Conservation (phyloP, 2,888 invertebrate species). For the Pycnomerus fuliginosus region DNA sequence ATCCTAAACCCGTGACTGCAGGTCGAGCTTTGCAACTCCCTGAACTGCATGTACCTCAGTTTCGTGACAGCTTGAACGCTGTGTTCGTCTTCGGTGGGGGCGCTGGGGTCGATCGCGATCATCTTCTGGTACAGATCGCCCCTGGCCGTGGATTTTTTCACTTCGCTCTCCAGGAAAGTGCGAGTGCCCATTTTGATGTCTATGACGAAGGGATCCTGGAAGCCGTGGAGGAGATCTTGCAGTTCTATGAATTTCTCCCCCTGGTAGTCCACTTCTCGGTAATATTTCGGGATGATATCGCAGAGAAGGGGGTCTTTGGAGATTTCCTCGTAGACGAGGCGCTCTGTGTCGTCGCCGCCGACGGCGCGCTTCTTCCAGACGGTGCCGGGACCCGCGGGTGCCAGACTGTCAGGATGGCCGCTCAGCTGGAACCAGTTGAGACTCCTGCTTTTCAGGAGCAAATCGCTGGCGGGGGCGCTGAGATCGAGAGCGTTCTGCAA, state of each 20-base stretch:
- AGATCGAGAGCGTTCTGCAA: slow-evolving; percentile 88
- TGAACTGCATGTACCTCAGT: slow-evolving; percentile 93
- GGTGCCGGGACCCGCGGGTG: slow-evolving; percentile 89
- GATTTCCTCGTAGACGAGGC: slow-evolving; percentile 76
- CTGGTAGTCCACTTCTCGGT: slow-evolving; percentile 76
- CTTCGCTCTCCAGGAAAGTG: slow-evolving; percentile 95
- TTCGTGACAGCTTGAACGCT: slow-evolving; percentile 85
- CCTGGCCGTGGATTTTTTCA: slow-evolving; percentile 80
- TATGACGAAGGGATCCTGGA: slow-evolving; percentile 91
- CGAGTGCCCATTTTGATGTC: slow-evolving; percentile 97
- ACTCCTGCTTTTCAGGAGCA: slow-evolving; percentile 71
- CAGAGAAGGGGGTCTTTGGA: slow-evolving; percentile 71
- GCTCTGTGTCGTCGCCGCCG: slow-evolving; percentile 70
- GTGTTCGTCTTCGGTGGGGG: slow-evolving; percentile 84
- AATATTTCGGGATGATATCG: slow-evolving; percentile 79
- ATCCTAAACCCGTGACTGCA: slow-evolving; percentile 92
- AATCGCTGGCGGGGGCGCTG: slow-evolving; percentile 87
- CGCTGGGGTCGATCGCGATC: slow-evolving; percentile 84
- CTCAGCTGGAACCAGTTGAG: slow-evolving; percentile 87
- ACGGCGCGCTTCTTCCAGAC: slow-evolving; percentile 86
- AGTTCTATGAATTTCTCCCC: slow-evolving; percentile 90
- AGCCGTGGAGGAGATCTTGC: slow-evolving; percentile 89
- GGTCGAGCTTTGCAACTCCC: slow-evolving; percentile 91
- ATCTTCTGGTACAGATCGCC: slow-evolving; percentile 93
- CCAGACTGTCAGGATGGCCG: slow-evolving; percentile 90